Conservation (phyloP, 2,797 vertebrate species). For the Malacoraja senta region DNA sequence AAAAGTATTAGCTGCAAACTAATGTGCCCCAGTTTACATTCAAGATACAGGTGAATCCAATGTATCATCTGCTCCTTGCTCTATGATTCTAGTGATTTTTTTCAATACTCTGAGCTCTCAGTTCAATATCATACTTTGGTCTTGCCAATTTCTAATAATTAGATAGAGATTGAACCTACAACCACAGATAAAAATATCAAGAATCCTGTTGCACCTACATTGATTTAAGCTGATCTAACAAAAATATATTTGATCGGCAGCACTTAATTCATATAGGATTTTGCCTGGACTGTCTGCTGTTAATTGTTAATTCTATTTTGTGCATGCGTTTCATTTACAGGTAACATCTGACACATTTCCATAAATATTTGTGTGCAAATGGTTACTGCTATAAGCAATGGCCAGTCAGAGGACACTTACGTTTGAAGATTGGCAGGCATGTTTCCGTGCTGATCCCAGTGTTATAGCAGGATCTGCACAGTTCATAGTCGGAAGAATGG, state of each 20-base stretch:
- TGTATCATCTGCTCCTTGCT: background rate
- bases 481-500: too few relatives aligned
- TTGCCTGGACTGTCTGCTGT: background rate
- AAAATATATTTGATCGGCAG: too few relatives aligned
- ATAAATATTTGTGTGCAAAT: too few relatives aligned
- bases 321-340: background rate
- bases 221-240: background rate
- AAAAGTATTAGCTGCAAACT: background rate
- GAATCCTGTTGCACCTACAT: background rate
- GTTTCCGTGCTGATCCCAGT: too few relatives aligned
- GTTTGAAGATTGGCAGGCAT: too few relatives aligned
- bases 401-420: too few relatives aligned
- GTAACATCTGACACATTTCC: background rate
- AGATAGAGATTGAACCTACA: background rate
- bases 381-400: too few relatives aligned
- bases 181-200: background rate
- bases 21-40: background rate
- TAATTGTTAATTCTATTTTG: background rate
- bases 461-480: too few relatives aligned
- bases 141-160: background rate
- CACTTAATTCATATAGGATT: too few relatives aligned
- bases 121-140: background rate
- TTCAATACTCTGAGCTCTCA: background rate
- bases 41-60: background rate
- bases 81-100: background rate